phyloP scores from a whole-genome alignment of 2,888 invertebrate genomes.

The Troilus luridus region DNA sequence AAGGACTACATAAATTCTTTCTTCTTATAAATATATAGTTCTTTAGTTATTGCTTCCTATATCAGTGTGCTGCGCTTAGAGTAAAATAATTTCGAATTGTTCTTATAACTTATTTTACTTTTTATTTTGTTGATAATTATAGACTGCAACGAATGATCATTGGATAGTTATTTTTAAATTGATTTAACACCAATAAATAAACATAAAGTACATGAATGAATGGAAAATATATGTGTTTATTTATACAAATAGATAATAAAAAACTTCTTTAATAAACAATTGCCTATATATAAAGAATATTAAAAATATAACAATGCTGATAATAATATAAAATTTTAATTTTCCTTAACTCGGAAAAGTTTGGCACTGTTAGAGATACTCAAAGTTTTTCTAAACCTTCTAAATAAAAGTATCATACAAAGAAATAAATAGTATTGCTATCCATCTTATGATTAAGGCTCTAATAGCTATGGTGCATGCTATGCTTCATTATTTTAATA shows the following conservation, averaged over 20 bases:
- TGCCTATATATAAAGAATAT: slow-evolving; percentile 39
- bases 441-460: slow-evolving; percentile 45
- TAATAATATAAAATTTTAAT: slow-evolving; percentile 43
- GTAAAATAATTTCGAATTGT: too few species aligned
- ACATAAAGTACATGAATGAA: neutral
- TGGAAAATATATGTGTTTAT: slow-evolving; percentile 19
- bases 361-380: slow-evolving; percentile 58
- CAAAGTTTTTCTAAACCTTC: slow-evolving; percentile 19
- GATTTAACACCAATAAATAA: neutral
- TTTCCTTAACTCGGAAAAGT: slow-evolving; percentile 32
- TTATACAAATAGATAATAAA: slow-evolving; percentile 46
- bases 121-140: neutral
- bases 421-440: slow-evolving; percentile 51
- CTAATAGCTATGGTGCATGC: slow-evolving; percentile 2
- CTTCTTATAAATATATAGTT: too few species aligned
- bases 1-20: too few species aligned
- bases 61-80: too few species aligned
- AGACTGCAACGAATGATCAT: neutral
- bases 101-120: too few species aligned
- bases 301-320: slow-evolving; percentile 46
- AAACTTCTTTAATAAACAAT: slow-evolving; percentile 38
- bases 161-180: neutral
- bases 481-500: slow-evolving; percentile 32
- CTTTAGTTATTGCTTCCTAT: too few species aligned
- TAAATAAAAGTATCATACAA: slow-evolving; percentile 44